Conservation (phyloP, 2,888 invertebrate species). For the Oconnorella tubifera region DNA sequence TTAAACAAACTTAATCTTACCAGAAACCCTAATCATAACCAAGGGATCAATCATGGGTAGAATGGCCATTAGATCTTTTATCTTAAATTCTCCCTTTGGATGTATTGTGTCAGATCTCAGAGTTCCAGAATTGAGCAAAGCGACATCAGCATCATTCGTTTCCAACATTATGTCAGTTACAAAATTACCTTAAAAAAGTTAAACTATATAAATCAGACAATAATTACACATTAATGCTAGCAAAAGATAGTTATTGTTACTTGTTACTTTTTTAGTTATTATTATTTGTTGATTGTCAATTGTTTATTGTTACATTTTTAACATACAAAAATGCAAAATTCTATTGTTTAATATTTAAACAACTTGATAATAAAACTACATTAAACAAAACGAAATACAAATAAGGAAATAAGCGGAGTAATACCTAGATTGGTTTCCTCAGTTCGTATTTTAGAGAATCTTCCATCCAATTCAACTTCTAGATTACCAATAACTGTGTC, state of each 20-base stretch:
- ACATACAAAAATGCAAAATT: too few species aligned
- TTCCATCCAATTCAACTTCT: conserved; percentile 79
- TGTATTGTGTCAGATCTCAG: conserved; percentile 74
- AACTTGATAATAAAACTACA: too few species aligned
- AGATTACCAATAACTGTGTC: conserved; percentile 78
- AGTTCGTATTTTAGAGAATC: conserved; percentile 75
- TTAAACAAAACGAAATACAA: too few species aligned
- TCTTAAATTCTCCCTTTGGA: conserved; percentile 77
- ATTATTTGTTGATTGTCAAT: too few species aligned
- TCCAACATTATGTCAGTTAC: conserved; percentile 69
- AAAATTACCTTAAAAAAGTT: conserved; percentile 54
- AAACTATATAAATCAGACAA: too few species aligned
- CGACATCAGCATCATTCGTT: conserved; percentile 75
- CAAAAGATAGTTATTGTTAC: too few species aligned
- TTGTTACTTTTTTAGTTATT: too few species aligned
- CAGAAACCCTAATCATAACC: conserved; percentile 65
- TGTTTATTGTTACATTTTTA: too few species aligned
- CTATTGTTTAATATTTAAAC: too few species aligned
- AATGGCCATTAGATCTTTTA: conserved; percentile 76
- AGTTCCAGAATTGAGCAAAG: conserved; percentile 82
- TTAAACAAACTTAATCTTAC: background rate
- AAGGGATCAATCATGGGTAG: conserved; percentile 82
- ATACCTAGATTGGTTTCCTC: conserved; percentile 82
- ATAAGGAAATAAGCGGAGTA: too few species aligned
- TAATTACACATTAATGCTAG: conserved; percentile 45